Conservation (phyloP, 2,797 vertebrate genomes). For the Cheirogaleus major region DNA sequence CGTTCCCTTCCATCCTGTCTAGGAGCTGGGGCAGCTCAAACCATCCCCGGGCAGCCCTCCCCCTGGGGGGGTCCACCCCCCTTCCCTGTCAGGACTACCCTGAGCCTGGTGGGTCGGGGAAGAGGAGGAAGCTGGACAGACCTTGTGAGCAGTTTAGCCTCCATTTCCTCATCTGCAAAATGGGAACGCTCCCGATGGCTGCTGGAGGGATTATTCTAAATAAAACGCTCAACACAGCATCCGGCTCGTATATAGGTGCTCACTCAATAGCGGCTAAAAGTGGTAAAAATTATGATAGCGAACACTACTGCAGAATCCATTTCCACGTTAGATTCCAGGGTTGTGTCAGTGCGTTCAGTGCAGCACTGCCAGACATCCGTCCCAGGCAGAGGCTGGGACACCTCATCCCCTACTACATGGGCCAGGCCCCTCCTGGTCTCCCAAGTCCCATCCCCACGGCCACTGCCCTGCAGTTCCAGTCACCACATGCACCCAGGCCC, state of each 20-base stretch:
- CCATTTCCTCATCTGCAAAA: not conserved
- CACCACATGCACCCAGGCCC: not conserved
- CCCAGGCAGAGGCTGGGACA: not conserved
- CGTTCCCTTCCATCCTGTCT: not conserved
- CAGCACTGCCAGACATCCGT: not conserved
- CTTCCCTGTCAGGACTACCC: not conserved
- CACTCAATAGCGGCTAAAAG: not conserved
- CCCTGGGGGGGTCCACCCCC: not conserved
- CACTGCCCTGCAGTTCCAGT: not conserved
- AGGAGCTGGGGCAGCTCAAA: not conserved
- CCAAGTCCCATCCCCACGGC: rapidly evolving
- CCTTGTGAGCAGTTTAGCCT: not conserved
- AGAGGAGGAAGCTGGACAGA: not conserved
- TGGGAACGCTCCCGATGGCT: not conserved
- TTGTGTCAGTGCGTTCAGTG: no score
- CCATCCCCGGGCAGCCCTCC: not conserved
- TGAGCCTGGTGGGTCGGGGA: not conserved
- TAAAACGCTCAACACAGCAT: not conserved
- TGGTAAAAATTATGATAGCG: not conserved
- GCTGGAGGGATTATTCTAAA: not conserved
- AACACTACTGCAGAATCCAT: not conserved
- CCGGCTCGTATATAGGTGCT: not conserved
- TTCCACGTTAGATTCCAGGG: no score
- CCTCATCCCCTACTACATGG: not conserved
- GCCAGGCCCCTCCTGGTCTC: not conserved